A percentile compares a stretch with the other conserved stretches of the same genome.
Conservation (phyloP, 2,113 vertebrate species). For the Psephotus haematonotus region DNA sequence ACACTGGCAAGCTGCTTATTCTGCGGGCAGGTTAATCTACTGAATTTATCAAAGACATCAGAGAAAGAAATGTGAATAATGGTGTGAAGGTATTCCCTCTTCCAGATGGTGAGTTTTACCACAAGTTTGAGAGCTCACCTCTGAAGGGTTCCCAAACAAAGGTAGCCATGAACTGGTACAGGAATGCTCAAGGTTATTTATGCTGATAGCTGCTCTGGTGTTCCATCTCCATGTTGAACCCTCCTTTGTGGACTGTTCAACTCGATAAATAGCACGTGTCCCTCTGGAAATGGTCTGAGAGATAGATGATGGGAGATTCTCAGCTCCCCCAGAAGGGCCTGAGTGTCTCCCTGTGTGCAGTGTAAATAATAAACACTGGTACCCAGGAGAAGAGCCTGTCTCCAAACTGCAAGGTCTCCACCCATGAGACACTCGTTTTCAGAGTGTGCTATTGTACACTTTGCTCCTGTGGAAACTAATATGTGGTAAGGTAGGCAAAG, state of each 20-base stretch:
- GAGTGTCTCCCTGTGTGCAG: not conserved
- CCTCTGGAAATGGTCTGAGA: not conserved
- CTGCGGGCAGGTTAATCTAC: not conserved
- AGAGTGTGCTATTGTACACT: not conserved
- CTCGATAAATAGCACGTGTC: not conserved
- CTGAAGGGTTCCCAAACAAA: not conserved
- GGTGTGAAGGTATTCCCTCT: not conserved
- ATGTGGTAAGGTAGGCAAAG: not conserved
- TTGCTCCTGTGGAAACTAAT: not conserved
- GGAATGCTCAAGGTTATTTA: not conserved
- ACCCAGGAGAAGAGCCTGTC: not conserved
- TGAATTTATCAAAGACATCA: not conserved
- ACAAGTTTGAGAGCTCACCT: not conserved
- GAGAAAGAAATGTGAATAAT: not conserved
- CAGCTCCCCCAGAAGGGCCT: not conserved
- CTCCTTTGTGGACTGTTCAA: not conserved
- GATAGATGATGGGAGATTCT: not conserved
- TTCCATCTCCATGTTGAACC: not conserved
- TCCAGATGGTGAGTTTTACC: not conserved
- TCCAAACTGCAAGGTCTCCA: not conserved
- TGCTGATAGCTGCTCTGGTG: not conserved
- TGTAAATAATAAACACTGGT: not conserved
- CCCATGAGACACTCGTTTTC: not conserved
- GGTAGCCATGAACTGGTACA: not conserved
- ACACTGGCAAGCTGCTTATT: not conserved